Conservation (phyloP, 2,797 vertebrate genomes). For the Protonibea diacanthus region DNA sequence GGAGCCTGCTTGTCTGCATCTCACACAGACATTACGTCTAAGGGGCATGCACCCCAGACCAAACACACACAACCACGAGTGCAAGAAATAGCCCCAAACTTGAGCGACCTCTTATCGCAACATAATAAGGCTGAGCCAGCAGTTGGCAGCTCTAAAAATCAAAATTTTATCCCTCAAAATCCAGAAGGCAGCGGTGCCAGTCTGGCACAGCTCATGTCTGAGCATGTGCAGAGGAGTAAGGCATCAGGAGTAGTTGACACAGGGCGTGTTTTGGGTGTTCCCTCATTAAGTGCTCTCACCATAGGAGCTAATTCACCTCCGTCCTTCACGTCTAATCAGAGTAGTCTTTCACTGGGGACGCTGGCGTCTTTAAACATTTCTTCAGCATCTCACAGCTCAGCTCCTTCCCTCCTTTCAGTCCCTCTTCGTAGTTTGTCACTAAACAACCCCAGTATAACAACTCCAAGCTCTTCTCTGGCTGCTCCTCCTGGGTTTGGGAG, state of each 20-base stretch:
- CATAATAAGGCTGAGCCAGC: conserved; percentile 51
- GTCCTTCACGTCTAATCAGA: conserved; percentile 57
- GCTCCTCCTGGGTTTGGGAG: conserved; percentile 78
- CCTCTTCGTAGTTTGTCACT: conserved; percentile 82
- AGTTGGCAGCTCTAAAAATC: conserved; percentile 39
- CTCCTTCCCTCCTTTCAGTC: conserved; percentile 72
- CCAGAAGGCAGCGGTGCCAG: conserved; percentile 52
- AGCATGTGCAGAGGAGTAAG: conserved; percentile 69
- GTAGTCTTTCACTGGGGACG: conserved; percentile 74
- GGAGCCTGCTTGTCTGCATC: conserved; percentile 91
- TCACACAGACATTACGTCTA: conserved; percentile 78
- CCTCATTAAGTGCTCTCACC: conserved; percentile 44
- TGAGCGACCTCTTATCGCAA: conserved; percentile 73
- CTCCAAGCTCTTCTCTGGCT: conserved; percentile 44
- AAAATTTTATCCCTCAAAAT: conserved; percentile 20
- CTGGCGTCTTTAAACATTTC: conserved; percentile 68
- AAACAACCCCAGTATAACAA: conserved; percentile 66
- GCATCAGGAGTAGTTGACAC: conserved; percentile 14
- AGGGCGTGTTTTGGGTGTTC: conserved; percentile 34
- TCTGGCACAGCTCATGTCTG: conserved; percentile 81
- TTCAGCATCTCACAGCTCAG: conserved; percentile 46
- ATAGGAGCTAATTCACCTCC: conserved; percentile 52
- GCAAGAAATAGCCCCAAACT: conserved; percentile 56
- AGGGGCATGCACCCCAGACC: conserved; percentile 56
- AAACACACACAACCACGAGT: conserved; percentile 39